Base-by-base conservation (phyloP, 2,888 invertebrate genomes). In the Cryptocephalus moraei region DNA sequence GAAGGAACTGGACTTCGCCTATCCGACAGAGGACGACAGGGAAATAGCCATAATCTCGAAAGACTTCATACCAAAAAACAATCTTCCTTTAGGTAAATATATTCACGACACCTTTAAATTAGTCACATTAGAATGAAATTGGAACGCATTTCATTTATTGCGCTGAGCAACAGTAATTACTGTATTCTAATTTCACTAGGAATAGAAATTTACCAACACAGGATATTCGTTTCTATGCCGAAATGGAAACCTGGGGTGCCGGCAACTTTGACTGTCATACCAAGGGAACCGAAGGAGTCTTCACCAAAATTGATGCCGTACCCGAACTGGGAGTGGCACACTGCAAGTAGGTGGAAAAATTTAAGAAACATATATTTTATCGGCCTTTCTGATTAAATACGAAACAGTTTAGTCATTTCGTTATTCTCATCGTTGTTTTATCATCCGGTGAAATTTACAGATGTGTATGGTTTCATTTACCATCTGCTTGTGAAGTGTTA, bases 211-310 rank as follows among this genome's bases (percentile, higher is more conserved):
- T 80, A 79, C 72, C 75, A 74, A 4, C 73, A 82, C 49, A 76
- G 82, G 9, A 71, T 90, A 8, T 91, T 85, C 68, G 71, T 91
- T 2, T 84, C 86, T 1, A 70, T 87, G 44, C 90, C 90, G 0
- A 80, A 83, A 52, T 87, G 86, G 87, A 79, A 81, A 45, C 70
- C 74, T 32, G 88, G 88, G 0, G 80, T 86, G 0, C 87, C 88
- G 0, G 85, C 81, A 0, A 86, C 86, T 0, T 67, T 89, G 38
- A 79, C 82, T 0, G 82, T 81, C 1, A 65, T 88, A 1, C 77
- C 84, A 0, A 75, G 77, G 46, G 69, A 73, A 1, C 78, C 83
- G 0, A 75, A 73, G 4, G 70, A 66, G 49, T 62, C 50, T 33
- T 76, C 76, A 33, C 88, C 89, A 0, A 72, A 73, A 8, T 70